Evolutionary conservation across 2,797 vertebrate species (phyloP).

Genomic region (Ptychadena robeensis): DNA sequence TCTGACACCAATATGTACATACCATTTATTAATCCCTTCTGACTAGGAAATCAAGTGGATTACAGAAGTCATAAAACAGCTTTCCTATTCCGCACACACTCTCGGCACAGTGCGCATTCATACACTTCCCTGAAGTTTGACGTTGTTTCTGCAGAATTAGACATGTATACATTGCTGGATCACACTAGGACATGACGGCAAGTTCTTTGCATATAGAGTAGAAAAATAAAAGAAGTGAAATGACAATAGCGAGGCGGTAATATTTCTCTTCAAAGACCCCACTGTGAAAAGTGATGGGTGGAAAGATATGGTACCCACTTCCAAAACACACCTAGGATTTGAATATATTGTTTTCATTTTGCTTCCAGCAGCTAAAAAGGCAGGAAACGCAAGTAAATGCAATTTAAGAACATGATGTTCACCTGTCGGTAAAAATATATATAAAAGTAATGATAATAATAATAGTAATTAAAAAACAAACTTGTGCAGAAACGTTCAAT

Average conservation of each 20-base stretch:
- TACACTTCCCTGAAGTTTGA: not conserved
- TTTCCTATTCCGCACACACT: not conserved
- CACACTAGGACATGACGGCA: slow-evolving; percentile 26
- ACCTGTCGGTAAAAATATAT: not conserved
- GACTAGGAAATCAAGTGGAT: not conserved
- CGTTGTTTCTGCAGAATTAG: slow-evolving; percentile 2
- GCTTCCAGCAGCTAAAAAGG: not conserved
- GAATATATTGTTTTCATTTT: not conserved
- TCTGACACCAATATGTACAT: too few relatives aligned
- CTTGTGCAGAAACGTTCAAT: too few relatives aligned
- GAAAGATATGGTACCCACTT: not conserved
- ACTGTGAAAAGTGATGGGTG: slow-evolving; percentile 7
- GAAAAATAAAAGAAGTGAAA: slow-evolving; percentile 5
- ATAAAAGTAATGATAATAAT: not conserved
- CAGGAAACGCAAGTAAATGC: not conserved
- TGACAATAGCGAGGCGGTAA: not conserved
- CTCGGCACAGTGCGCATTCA: not conserved
- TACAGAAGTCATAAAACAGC: not conserved
- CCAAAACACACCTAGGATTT: not conserved
- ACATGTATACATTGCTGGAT: not conserved
- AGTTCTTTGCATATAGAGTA: slow-evolving; percentile 46
- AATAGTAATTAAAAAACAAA: too few relatives aligned
- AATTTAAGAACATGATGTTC: not conserved
- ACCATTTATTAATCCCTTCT: too few relatives aligned
- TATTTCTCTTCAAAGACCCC: not conserved